Evolutionary conservation across 2,113 vertebrate genomes (phyloP), one percentile per base, ranked within the genome.

Genomic region (Hiodon tergisus): DNA sequence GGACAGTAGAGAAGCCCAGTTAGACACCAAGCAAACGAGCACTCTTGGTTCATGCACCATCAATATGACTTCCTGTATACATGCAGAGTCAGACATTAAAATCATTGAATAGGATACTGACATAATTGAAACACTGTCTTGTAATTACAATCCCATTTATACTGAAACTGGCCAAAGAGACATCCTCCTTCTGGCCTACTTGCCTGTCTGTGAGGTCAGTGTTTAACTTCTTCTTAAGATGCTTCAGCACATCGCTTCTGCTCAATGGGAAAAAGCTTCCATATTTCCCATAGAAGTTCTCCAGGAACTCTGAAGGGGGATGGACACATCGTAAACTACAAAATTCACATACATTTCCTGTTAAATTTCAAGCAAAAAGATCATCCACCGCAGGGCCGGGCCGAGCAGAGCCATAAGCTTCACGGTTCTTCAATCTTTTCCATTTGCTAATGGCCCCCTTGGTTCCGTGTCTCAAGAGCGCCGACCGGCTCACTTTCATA

Each of bases 191-290:
- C 0, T 47, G 46, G 5, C 3, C 57, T 9, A 74, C 81, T 76
- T 83, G 94, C 96, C 92, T 93, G 85, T 93, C 89, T 66, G 86
- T 93, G 87, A 96, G 90, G 85, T 98, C 95, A 84, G 91, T 86
- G 77, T 93, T 93, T 87, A 95, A 91, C 55, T 90, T 93, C 88
- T 93, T 93, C 86, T 94, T 95, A 83, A 98, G 89, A 84, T 94
- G 90, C 87, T 94, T 93, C 83, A 96, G 89, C 75, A 98, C 91
- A 78, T 98, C 96, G 46, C 91, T 91, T 83, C 98, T 95, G 86
- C 87, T 92, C 78, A 98, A 91, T 79, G 96, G 95, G 78, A 94
- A 93, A 89, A 98, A 94, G 87, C 95, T 96, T 80, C 95, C 96
- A 53, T 99, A 98, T 80, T 96, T 98, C 85, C 93, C 85, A 93